A percentile compares a stretch with the other conserved stretches of the same genome.
phyloP scores from a whole-genome alignment of 2,888 invertebrate species.

The Choristoneura rosaceana region DNA sequence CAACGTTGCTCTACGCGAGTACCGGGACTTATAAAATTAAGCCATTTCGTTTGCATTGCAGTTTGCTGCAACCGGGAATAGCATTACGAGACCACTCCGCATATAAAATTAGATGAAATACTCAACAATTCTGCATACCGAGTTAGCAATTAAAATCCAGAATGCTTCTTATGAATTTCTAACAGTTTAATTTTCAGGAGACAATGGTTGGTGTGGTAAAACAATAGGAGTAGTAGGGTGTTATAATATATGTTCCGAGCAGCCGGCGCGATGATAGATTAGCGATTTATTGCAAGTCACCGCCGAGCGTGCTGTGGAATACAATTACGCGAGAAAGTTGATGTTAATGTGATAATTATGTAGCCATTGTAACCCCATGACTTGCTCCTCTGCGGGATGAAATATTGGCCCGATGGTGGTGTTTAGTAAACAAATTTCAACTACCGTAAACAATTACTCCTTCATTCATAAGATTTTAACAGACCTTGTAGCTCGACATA shows the following conservation, averaged over 20 bases:
- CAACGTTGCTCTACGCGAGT: not conserved
- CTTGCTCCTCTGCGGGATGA: slow-evolving; percentile 3
- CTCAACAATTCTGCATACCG: slow-evolving; percentile 27
- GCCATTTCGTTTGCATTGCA: slow-evolving; percentile 24
- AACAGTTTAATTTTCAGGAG: slow-evolving; percentile 33
- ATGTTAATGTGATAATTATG: slow-evolving; percentile 21
- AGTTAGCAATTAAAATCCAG: slow-evolving; percentile 32
- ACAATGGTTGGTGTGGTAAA: not conserved
- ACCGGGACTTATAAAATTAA: slow-evolving; percentile 20
- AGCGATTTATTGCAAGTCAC: slow-evolving; percentile 14
- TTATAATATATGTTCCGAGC: not conserved
- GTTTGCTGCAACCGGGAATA: slow-evolving; percentile 33
- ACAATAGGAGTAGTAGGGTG: not conserved
- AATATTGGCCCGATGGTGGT: not conserved
- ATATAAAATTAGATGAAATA: slow-evolving; percentile 34
- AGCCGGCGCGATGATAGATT: slow-evolving; percentile 16
- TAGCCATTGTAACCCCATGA: slow-evolving; percentile 12
- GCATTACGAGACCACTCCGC: slow-evolving; percentile 15
- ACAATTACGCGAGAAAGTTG: slow-evolving; percentile 14
- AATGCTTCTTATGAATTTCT: slow-evolving; percentile 30
- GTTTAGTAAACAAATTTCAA: not conserved
- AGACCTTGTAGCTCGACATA: not conserved
- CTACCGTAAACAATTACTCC: not conserved
- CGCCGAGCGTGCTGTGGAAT: slow-evolving; percentile 2
- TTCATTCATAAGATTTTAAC: not conserved